Conservation (phyloP, 2,797 vertebrate genomes). For the Spinibarbus caldwelli region DNA sequence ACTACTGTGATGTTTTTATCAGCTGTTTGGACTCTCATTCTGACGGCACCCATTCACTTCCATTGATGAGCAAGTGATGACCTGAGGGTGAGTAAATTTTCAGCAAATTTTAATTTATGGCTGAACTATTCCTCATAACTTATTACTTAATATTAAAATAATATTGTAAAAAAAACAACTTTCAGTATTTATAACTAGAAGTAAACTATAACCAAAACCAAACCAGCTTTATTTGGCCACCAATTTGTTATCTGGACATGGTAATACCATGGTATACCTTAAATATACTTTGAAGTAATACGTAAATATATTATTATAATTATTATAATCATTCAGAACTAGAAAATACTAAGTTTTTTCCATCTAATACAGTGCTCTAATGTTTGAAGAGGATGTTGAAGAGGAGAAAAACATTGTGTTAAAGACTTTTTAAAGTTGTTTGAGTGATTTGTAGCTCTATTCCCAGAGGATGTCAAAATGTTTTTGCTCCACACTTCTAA, state of each 20-base stretch:
- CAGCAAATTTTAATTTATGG: neutral
- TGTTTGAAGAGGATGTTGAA: neutral
- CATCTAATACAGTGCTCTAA: neutral
- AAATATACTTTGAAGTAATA: too few relatives aligned
- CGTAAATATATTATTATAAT: neutral
- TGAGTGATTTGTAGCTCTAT: neutral
- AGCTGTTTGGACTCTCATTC: neutral
- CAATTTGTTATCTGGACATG: neutral
- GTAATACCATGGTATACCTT: neutral
- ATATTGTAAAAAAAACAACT: neutral
- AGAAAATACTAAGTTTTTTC: neutral
- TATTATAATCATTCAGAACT: neutral
- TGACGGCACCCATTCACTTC: neutral
- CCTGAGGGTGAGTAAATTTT: too few relatives aligned
- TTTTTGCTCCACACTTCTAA: slow-evolving; percentile 5
- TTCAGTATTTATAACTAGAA: neutral
- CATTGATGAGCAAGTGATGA: neutral
- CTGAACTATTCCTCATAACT: neutral
- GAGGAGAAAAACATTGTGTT: neutral
- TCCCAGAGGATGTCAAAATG: neutral
- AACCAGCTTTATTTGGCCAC: neutral
- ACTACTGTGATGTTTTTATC: neutral
- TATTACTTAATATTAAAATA: neutral
- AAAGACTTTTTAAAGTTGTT: neutral
- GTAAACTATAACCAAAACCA: neutral